Percentiles rank a stretch among this genome's conserved stretches.
Conservation (phyloP, 2,888 invertebrate species). For the Ganaspis brasiliensis region DNA sequence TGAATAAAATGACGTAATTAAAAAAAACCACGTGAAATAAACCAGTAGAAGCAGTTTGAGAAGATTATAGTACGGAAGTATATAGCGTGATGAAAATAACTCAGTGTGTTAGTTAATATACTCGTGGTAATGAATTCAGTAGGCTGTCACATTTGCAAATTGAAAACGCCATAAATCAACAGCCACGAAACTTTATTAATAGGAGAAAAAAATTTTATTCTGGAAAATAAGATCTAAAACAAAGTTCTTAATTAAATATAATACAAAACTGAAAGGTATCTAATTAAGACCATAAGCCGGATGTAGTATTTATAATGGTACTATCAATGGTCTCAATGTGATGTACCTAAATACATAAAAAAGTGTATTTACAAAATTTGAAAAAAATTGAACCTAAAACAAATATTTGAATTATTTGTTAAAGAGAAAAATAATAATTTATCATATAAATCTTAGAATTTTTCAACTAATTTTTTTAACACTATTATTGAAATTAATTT, state of each 20-base stretch:
- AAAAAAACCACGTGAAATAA: background rate
- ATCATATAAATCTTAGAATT: too few relatives aligned
- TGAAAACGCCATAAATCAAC: slow-evolving; percentile 28
- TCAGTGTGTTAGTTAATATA: slow-evolving; percentile 26
- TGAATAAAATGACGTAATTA: background rate
- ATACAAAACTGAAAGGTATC: too few relatives aligned
- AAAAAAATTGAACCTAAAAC: too few relatives aligned
- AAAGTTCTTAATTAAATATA: background rate
- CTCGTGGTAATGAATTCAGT: slow-evolving; percentile 37
- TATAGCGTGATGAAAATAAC: slow-evolving; percentile 36
- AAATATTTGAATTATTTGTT: too few relatives aligned
- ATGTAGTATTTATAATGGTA: too few relatives aligned
- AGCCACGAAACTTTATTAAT: slow-evolving; percentile 12
- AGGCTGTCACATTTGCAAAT: slow-evolving; percentile 7
- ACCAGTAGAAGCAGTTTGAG: background rate
- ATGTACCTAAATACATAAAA: too few relatives aligned
- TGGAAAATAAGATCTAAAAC: background rate
- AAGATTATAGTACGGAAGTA: slow-evolving; percentile 15
- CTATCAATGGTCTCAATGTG: too few relatives aligned
- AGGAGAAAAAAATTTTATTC: background rate
- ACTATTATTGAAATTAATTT: too few relatives aligned
- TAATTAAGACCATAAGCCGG: too few relatives aligned
- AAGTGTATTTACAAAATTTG: too few relatives aligned
- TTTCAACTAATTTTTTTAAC: too few relatives aligned
- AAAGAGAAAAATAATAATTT: too few relatives aligned